phyloP scores from a whole-genome alignment of 92 coral and sea anemone genomes.

The Umimayanthus kanabou region DNA sequence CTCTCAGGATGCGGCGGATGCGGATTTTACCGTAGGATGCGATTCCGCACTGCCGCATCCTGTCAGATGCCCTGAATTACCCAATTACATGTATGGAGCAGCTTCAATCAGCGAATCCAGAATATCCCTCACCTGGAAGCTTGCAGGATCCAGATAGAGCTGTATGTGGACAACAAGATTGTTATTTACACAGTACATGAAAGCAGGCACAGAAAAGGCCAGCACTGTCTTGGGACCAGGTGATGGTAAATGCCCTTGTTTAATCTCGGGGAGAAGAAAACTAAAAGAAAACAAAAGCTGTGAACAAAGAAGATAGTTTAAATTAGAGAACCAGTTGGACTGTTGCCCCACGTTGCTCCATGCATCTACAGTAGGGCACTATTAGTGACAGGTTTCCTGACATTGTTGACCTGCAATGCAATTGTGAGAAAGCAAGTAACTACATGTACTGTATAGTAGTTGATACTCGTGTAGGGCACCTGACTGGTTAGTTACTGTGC shows the following conservation, averaged over 20 bases:
- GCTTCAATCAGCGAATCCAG: too few relatives aligned
- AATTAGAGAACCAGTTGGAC: too few relatives aligned
- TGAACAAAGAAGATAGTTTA: conserved; percentile 21
- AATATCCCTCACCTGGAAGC: conserved; percentile 75
- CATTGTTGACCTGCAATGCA: background rate
- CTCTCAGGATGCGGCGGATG: too few relatives aligned
- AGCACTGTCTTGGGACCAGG: conserved; percentile 63
- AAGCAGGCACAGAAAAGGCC: conserved; percentile 78
- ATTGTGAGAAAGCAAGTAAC: background rate
- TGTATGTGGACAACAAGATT: conserved; percentile 86
- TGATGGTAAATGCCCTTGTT: conserved; percentile 41
- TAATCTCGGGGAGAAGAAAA: conserved; percentile 68
- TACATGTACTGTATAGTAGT: too few relatives aligned
- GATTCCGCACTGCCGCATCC: too few relatives aligned
- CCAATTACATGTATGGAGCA: too few relatives aligned
- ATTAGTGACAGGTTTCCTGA: background rate
- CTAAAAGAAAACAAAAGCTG: conserved; percentile 75
- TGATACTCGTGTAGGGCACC: background rate
- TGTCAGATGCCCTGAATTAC: too few relatives aligned
- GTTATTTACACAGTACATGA: conserved; percentile 79
- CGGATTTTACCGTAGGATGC: too few relatives aligned
- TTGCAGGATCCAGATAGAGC: conserved; percentile 86
- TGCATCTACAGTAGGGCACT: too few relatives aligned
- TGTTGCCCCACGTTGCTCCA: too few relatives aligned
- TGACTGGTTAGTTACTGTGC: too few relatives aligned